Conservation (phyloP, 1,140 invertebrate genomes). For the Lerema accius region DNA sequence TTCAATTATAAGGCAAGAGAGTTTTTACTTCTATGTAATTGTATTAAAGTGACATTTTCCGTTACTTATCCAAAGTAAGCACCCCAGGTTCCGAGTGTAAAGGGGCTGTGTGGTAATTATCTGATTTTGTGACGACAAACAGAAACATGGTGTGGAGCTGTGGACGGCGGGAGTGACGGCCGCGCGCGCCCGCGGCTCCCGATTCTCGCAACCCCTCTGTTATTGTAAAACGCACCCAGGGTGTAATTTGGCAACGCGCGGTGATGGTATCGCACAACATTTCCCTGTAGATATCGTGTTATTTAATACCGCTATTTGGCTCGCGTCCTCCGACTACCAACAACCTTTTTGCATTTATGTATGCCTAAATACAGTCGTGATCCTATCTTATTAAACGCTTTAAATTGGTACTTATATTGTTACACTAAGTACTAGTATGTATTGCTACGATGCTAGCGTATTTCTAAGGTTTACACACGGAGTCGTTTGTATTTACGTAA, state of each 20-base stretch:
- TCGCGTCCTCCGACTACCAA: slow-evolving; percentile 54
- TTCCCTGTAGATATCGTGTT: slow-evolving; percentile 69
- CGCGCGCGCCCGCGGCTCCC: slow-evolving; percentile 11
- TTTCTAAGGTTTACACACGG: too few relatives aligned
- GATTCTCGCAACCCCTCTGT: slow-evolving; percentile 38
- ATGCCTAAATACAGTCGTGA: slow-evolving; percentile 40
- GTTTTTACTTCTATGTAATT: too few relatives aligned
- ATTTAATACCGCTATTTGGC: slow-evolving; percentile 73
- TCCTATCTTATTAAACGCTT: slow-evolving; percentile 2
- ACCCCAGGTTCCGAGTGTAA: too few relatives aligned
- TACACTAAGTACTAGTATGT: too few relatives aligned
- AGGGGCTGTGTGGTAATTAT: slow-evolving; percentile 1
- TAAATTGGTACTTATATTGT: too few relatives aligned
- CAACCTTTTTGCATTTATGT: slow-evolving; percentile 54
- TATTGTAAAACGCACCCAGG: slow-evolving; percentile 70
- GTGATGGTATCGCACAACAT: slow-evolving; percentile 65
- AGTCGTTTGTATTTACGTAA: too few relatives aligned
- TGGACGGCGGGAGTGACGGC: slow-evolving; percentile 2
- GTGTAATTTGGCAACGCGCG: slow-evolving; percentile 74
- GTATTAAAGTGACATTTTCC: too few relatives aligned
- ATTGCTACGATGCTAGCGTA: too few relatives aligned
- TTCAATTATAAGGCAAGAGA: too few relatives aligned
- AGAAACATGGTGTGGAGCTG: not conserved
- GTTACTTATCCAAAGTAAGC: too few relatives aligned
- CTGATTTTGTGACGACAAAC: slow-evolving; percentile 8